Percentiles rank a stretch among this genome's conserved stretches.
These are phyloP conservation scores for Sycophila sp. DNA, from an alignment of 1,140 invertebrate species.

Conservation along the genomic window DNA sequence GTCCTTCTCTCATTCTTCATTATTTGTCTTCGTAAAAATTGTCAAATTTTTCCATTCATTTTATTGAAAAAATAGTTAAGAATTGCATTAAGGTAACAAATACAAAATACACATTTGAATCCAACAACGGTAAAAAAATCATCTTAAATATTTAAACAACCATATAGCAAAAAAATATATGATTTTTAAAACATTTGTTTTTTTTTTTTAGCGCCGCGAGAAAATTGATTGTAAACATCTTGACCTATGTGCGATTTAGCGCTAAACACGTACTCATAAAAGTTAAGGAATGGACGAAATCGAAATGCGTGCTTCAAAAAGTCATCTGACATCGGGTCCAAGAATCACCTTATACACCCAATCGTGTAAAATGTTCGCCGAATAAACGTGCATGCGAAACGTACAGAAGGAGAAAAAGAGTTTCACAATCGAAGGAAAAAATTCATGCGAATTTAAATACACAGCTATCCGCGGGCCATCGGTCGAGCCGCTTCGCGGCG, in stretches of 20 bases:
- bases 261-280: neutral
- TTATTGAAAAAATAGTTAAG: slow-evolving; percentile 9
- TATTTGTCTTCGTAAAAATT: slow-evolving; percentile 21
- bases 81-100: neutral
- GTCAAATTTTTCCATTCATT: neutral
- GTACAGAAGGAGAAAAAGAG: neutral
- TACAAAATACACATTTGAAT: neutral
- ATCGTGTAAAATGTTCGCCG: neutral
- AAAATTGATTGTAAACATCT: neutral
- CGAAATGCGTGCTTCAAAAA: neutral
- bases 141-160: neutral
- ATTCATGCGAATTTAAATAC: neutral
- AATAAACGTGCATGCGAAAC: slow-evolving; percentile 1
- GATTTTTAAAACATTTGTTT: neutral
- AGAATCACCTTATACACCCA: neutral
- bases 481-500: neutral
- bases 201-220: neutral
- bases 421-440: neutral
- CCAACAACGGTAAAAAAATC: no score
- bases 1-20: neutral
- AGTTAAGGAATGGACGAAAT: neutral
- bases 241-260: neutral
- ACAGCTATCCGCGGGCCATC: neutral
- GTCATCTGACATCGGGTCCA: neutral
- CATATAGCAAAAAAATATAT: neutral